Percentiles rank a stretch among this genome's conserved stretches.
These are phyloP conservation scores for Aphodius granarius DNA, from an alignment of 2,888 invertebrate genomes.

Conservation along the genomic window DNA sequence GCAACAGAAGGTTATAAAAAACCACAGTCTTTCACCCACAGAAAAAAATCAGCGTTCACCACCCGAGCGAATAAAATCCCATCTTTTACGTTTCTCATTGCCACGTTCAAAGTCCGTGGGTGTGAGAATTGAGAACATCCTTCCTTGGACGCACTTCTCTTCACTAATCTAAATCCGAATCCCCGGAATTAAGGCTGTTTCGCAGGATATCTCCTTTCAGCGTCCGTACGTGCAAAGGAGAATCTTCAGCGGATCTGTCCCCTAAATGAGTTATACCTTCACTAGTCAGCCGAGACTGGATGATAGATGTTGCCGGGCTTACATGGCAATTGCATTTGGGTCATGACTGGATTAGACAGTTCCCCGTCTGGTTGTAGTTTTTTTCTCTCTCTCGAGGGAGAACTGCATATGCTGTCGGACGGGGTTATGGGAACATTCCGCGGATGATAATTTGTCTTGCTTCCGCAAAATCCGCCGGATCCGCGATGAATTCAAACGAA, in stretches of 20 bases:
- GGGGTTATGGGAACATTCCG: not conserved
- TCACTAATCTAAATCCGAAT: not conserved
- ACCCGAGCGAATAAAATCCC: not conserved
- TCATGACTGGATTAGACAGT: conserved; percentile 46
- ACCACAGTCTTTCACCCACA: not conserved
- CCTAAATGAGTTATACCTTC: conserved; percentile 7
- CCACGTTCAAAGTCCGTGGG: not conserved
- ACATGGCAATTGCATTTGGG: conserved; percentile 51
- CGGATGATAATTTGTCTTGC: not conserved
- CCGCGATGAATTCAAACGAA: not conserved
- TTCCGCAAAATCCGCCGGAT: not conserved
- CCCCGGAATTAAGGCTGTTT: not conserved
- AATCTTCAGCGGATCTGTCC: not conserved
- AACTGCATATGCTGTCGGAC: not conserved
- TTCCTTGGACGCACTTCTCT: not conserved
- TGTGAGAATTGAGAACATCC: not conserved
- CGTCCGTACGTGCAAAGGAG: not conserved
- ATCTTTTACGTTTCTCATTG: not conserved
- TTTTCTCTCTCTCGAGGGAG: not conserved
- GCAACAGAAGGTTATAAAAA: not conserved
- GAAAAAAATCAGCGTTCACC: not conserved
- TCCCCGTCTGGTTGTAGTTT: not conserved
- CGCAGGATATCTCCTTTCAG: not conserved
- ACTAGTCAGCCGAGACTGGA: conserved; percentile 24
- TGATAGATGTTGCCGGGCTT: conserved; percentile 43